These are phyloP conservation scores for Polyommatus iphigenia DNA, from an alignment of 2,888 invertebrate genomes.

Conservation along the genomic window DNA sequence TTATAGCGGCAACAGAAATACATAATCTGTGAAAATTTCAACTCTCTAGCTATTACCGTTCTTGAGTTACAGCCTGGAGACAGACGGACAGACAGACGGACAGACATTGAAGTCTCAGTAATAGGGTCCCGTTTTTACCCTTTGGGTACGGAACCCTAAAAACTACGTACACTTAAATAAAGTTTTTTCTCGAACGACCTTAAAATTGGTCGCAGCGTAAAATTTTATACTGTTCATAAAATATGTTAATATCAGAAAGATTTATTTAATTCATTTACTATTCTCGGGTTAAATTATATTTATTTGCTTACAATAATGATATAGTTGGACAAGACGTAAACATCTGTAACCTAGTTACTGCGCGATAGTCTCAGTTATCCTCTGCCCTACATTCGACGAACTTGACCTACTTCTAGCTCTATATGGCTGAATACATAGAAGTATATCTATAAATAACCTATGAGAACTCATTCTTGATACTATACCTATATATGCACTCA, in stretches of 20 bases:
- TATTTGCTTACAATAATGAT: slow-evolving; percentile 36
- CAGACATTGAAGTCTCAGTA: too few relatives aligned
- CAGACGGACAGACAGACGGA: too few relatives aligned
- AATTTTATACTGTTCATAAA: neutral
- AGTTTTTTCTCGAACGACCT: neutral
- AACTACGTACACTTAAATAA: neutral
- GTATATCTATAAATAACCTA: slow-evolving; percentile 51
- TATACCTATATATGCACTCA: slow-evolving; percentile 20
- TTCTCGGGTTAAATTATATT: neutral
- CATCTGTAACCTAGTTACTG: slow-evolving; percentile 50
- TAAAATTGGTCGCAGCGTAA: neutral
- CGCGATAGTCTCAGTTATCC: slow-evolving; percentile 70
- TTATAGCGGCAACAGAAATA: too few relatives aligned
- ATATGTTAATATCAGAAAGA: neutral
- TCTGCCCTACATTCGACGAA: slow-evolving; percentile 72
- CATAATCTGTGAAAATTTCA: too few relatives aligned
- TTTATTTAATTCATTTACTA: neutral
- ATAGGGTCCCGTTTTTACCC: too few relatives aligned
- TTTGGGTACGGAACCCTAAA: too few relatives aligned
- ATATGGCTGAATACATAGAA: slow-evolving; percentile 50
- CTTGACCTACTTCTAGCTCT: slow-evolving; percentile 66
- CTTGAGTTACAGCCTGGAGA: too few relatives aligned
- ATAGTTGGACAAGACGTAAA: slow-evolving; percentile 40
- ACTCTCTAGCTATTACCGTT: too few relatives aligned
- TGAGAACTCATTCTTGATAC: slow-evolving; percentile 16